Conservation (phyloP, 2,797 vertebrate genomes). For the Chloroceryle inda region DNA sequence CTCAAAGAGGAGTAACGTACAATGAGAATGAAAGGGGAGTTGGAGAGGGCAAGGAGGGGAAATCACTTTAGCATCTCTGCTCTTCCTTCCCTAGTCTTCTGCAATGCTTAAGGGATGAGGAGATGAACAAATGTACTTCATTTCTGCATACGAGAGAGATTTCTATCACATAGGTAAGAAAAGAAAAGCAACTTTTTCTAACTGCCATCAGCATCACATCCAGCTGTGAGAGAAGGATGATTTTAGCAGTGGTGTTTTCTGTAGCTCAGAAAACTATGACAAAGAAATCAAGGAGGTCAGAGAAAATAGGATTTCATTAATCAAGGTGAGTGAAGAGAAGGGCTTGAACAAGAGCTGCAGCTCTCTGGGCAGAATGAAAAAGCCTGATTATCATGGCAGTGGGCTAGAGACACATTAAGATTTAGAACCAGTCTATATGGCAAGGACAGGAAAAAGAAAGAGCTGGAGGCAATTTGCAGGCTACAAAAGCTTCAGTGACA, state of each 20-base stretch:
- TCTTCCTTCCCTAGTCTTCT: neutral
- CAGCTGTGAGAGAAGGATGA: neutral
- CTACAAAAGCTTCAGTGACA: constrained; percentile 3
- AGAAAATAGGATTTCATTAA: constrained; percentile 29
- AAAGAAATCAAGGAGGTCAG: neutral
- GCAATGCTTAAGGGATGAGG: neutral
- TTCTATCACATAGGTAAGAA: neutral
- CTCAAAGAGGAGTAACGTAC: neutral
- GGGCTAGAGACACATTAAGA: neutral
- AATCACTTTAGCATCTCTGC: neutral
- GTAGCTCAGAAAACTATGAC: neutral
- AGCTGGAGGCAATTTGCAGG: neutral
- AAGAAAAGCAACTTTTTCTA: neutral
- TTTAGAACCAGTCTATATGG: neutral
- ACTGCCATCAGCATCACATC: neutral
- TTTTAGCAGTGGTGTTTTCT: neutral
- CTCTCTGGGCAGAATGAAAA: neutral
- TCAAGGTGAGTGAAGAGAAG: neutral
- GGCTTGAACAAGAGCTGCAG: neutral
- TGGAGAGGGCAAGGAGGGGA: neutral
- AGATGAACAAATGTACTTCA: neutral
- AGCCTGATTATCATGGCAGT: neutral
- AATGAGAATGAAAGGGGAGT: neutral
- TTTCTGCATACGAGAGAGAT: neutral
- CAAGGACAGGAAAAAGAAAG: neutral